Evolutionary conservation across 2,888 invertebrate genomes (phyloP), one percentile per base, ranked within the genome.

Genomic region (Cancer borealis): DNA sequence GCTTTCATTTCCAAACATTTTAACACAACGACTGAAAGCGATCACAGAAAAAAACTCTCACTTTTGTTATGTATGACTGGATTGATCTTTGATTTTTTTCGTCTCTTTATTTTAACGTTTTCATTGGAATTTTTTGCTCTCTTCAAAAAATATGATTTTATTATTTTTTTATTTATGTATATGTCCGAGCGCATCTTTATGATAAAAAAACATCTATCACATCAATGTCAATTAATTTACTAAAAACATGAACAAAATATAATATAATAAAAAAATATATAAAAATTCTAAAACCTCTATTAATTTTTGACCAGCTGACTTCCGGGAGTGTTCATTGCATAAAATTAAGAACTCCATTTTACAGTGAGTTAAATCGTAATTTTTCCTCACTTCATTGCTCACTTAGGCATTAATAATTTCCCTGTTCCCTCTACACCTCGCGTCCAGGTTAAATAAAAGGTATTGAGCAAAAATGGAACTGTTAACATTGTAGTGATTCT

Each of bases 351-450:
- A 84, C 79, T 39, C 79, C 14, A 84, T 39, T 30, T 84, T 12
- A 84, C 79, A 39, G 30, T 14, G 39, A 14, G n/a, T 66, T 21
- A 66, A 84, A 14, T 30, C 30, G 14, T 39, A 39, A 73, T 39
- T 26, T 79, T n/a, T 26, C 26, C n/a, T 39, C 39, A 84, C 21
- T 84, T 84, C 39, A 84, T 84, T 10, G 14, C 84, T 84, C 84
- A 84, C 84, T 84, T 84, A 39, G 39, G 84, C 84, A 84, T 84
- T 84, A 30, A 84, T 84, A 39, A 84, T 84, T 10, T 39, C 39
- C 3, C 12, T 14, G 30, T 17, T 39, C 30, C 84, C 84, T 84
- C 39, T 84, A 73, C 26, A 73, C 73, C 39, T 3, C 12, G 14
- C 30, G 14, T 14, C 12, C 39, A 10, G 84, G 30, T 30, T 5